Evolutionary conservation across 1,140 invertebrate genomes (phyloP), one percentile per base, ranked within the genome.

Genomic region (Drepana arcuata): DNA sequence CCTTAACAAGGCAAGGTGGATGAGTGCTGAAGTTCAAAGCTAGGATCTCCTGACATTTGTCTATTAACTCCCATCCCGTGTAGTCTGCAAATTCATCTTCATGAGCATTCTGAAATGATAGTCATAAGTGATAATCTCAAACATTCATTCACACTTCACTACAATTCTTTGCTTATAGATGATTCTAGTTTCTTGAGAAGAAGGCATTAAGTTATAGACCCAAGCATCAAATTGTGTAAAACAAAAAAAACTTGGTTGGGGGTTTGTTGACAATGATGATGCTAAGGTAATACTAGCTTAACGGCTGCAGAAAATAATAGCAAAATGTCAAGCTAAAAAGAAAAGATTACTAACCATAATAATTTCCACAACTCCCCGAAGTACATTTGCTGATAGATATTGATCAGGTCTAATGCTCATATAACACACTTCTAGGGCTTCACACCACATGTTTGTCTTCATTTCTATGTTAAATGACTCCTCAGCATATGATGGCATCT

Each of bases 311-410:
- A n/a, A n/a, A n/a, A n/a, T n/a, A n/a, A n/a, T n/a, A n/a, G n/a
- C n/a, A n/a, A n/a, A n/a, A n/a, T n/a, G n/a, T n/a, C n/a, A n/a
- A n/a, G n/a, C n/a, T n/a, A n/a, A n/a, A n/a, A n/a, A n/a, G n/a
- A n/a, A n/a, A n/a, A n/a, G n/a, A n/a, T n/a, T n/a, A 63, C 26
- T 67, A 66, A 84, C 80, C 63, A 84, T 34, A 14, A 81, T 73
- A 32, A 84, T 84, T 60, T 74, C 66, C 7, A 77, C 54, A 36
- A 84, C 45, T 40, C 65, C 48, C 43, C 59, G 63, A 1, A 82
- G 45, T 1, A 78, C 40, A 49, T 61, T 52, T 12, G 47, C 53
- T 12, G 72, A 67, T 9, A 79, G 48, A 44, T 73, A 80, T 30
- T 80, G 64, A 9, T 40, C 34, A 15, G 46, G 45, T 26, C 55